Conservation (phyloP, 2,888 invertebrate species). For the Ephialtes manifestator region DNA sequence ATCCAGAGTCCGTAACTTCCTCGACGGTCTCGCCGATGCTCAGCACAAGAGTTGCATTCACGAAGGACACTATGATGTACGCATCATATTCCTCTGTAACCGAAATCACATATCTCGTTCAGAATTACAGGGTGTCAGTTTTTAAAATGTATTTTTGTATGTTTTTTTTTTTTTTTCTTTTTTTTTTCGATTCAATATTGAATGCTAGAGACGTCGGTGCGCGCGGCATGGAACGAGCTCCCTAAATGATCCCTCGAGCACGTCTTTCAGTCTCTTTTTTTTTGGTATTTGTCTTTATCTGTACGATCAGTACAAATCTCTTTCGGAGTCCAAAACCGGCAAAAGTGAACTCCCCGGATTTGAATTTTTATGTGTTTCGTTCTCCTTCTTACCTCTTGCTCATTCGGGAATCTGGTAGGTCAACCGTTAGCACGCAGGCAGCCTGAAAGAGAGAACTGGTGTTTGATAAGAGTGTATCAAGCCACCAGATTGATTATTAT, state of each 20-base stretch:
- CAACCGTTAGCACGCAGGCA: constrained; percentile 85
- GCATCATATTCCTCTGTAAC: constrained; percentile 99
- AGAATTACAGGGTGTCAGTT: constrained; percentile 69
- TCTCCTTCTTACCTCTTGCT: constrained; percentile 83
- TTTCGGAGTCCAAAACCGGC: constrained; percentile 39
- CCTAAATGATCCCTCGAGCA: constrained; percentile 25
- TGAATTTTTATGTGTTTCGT: constrained; percentile 60
- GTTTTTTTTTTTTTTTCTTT: constrained; percentile 21
- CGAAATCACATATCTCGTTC: constrained; percentile 86
- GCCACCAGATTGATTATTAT: constrained; percentile 88
- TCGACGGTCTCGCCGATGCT: constrained; percentile 99
- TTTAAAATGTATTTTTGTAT: constrained; percentile 39
- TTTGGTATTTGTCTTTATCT: constrained; percentile 2
- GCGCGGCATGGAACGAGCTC: constrained; percentile 44
- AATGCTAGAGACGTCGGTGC: constrained; percentile 45
- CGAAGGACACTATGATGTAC: constrained; percentile 99
- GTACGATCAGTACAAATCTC: constrained; percentile 22
- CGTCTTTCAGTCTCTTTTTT: constrained; percentile 27
- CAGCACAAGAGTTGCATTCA: constrained; percentile 98
- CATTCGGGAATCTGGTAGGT: constrained; percentile 81
- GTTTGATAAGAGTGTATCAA: constrained; percentile 91
- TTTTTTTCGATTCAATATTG: constrained; percentile 14
- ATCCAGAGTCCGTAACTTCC: constrained; percentile 99
- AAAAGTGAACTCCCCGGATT: constrained; percentile 47
- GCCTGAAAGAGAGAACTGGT: constrained; percentile 97